Evolutionary conservation across 2,797 vertebrate genomes (phyloP).

Genomic region (Peromyscus melanophrys): DNA sequence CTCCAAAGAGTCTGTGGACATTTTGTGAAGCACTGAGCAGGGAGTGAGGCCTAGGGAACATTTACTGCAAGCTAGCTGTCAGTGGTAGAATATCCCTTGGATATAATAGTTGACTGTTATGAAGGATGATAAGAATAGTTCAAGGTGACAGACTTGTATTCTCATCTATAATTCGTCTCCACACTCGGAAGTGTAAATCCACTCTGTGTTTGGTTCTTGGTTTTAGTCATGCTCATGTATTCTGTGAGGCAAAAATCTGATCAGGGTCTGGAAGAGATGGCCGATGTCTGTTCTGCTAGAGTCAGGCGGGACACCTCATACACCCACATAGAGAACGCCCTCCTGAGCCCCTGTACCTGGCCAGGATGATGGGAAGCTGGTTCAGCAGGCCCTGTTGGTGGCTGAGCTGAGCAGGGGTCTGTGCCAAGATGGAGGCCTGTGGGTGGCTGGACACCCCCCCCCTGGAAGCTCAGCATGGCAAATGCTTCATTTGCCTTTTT

Average conservation of each 20-base stretch:
- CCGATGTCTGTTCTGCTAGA: background rate
- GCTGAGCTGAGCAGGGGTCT: background rate
- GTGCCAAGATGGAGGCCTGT: background rate
- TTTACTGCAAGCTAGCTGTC: no score
- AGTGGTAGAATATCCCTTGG: background rate
- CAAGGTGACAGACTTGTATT: background rate
- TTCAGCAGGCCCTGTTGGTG: background rate
- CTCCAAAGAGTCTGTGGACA: background rate
- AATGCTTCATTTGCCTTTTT: background rate
- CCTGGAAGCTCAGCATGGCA: background rate
- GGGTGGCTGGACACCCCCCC: background rate
- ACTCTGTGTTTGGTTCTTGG: fast-evolving
- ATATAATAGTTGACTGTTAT: background rate
- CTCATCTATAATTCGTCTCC: background rate
- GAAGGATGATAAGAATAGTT: background rate
- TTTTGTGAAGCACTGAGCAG: background rate
- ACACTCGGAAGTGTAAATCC: no score
- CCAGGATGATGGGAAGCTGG: background rate
- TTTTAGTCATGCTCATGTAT: background rate
- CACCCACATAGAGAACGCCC: background rate
- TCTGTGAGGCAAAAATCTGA: background rate
- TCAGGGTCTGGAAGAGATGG: background rate
- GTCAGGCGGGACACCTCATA: background rate
- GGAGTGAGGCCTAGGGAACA: background rate
- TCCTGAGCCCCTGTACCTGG: background rate